phyloP scores from a whole-genome alignment of 2,888 invertebrate species.

The Timema podura region DNA sequence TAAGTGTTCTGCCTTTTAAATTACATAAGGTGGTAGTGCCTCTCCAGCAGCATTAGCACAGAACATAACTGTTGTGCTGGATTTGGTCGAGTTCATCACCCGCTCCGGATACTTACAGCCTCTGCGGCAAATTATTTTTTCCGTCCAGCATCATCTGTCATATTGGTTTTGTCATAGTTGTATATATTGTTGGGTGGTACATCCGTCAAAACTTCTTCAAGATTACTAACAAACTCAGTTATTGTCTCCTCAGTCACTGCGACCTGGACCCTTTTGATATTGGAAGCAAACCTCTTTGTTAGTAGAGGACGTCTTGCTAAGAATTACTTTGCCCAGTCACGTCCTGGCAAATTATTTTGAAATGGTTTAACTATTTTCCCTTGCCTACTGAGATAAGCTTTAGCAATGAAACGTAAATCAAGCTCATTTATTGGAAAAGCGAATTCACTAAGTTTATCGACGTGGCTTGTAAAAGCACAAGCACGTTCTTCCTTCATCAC shows the following conservation, averaged over 20 bases:
- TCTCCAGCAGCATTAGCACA: conserved; percentile 41
- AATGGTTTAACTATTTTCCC: conserved; percentile 30
- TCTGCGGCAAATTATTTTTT: conserved; percentile 36
- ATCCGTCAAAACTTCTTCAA: conserved; percentile 27
- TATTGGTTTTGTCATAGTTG: conserved; percentile 42
- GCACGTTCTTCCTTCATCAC: neutral
- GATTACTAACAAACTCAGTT: conserved; percentile 33
- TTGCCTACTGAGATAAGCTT: conserved; percentile 31
- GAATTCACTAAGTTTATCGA: conserved; percentile 25
- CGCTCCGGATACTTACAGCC: conserved; percentile 41
- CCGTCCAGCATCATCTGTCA: conserved; percentile 40
- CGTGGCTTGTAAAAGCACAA: conserved; percentile 1
- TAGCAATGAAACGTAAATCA: conserved; percentile 30
- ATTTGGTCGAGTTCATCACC: conserved; percentile 41
- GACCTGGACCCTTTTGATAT: neutral
- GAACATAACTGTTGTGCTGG: conserved; percentile 42
- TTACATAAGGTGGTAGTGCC: conserved; percentile 42
- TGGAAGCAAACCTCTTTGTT: conserved; percentile 29
- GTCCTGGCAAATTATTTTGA: conserved; percentile 35
- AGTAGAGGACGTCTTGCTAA: conserved; percentile 21
- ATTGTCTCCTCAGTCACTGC: conserved; percentile 28
- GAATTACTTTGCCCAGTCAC: conserved; percentile 35
- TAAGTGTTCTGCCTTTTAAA: conserved; percentile 43
- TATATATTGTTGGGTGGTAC: conserved; percentile 35
- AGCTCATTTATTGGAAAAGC: conserved; percentile 35